Base-by-base conservation (phyloP, 2,888 invertebrate species). In the Dryobotodes eremita region DNA sequence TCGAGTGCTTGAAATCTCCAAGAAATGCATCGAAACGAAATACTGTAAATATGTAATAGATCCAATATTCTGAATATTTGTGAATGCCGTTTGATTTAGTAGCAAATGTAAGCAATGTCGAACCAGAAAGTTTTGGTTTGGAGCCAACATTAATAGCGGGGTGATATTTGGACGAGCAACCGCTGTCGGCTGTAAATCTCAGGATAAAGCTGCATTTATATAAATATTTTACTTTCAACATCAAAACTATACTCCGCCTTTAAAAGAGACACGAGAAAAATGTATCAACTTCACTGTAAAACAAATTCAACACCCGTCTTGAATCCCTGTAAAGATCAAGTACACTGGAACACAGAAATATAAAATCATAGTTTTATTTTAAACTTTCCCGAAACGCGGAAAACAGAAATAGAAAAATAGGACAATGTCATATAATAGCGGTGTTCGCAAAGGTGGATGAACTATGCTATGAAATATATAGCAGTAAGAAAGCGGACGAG, bases 101-200 rank as follows among this genome's bases (percentile, higher is more conserved):
- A 86, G 83, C 78, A 84, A 90, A 91, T 90, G 89, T 88, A 86
- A 88, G 89, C 87, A 89, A 92, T 89, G 89, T 88, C 86, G 87
- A 89, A 90, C 88, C 82, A 82, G 84, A 90, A 89, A 88, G 89
- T 92, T 94, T 94, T 94, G 95, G 94, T 94, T 85, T 89, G 68
- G 74, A 91, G 94, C 94, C 95, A 95, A 95, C 89, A 90, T 90
- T 92, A 93, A 92, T 92, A 92, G 91, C 86, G 76, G 86, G 77
- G 75, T 90, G 92, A 91, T 92, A 92, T 92, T 92, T 90, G 90
- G 89, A 92, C 88, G 86, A 89, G 89, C 88, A 74, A 84, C 88
- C 89, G 85, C 89, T 90, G 89, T 86, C 89, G 84, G 84, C 89
- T 88, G 90, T 94, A 93, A 94, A 94, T 93, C 92, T 92, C 79